phyloP scores from a whole-genome alignment of 2,888 invertebrate species.

The Lepidochrysops patricia region DNA sequence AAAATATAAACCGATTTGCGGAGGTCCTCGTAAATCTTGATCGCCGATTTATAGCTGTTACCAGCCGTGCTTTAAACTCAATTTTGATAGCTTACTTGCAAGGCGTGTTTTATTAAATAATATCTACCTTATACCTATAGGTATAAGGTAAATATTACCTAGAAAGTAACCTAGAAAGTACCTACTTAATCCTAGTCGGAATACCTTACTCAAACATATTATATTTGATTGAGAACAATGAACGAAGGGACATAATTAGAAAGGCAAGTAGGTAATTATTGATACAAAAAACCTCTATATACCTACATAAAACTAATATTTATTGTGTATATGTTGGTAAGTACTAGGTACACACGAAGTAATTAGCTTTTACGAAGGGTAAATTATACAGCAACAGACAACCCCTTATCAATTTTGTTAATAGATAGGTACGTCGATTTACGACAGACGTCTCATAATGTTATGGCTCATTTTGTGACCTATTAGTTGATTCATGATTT shows the following conservation, averaged over 20 bases:
- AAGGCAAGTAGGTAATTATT: too few relatives aligned
- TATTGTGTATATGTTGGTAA: too few relatives aligned
- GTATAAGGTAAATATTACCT: too few relatives aligned
- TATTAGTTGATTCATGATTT: background rate
- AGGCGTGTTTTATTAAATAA: background rate
- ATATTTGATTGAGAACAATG: too few relatives aligned
- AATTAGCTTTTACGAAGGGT: conserved; percentile 62
- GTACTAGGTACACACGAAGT: too few relatives aligned
- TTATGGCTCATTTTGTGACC: background rate
- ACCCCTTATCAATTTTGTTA: conserved; percentile 66
- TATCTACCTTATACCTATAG: background rate
- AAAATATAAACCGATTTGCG: conserved; percentile 75
- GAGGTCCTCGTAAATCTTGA: conserved; percentile 69
- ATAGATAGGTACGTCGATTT: conserved; percentile 25
- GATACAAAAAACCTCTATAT: too few relatives aligned
- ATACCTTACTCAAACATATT: too few relatives aligned
- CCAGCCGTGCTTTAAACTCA: conserved; percentile 65
- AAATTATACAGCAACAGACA: conserved; percentile 52
- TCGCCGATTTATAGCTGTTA: conserved; percentile 70
- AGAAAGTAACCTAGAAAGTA: too few relatives aligned
- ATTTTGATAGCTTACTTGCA: conserved; percentile 23
- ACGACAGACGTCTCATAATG: background rate
- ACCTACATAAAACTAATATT: too few relatives aligned
- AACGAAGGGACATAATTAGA: too few relatives aligned
- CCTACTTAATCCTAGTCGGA: background rate